phyloP scores from a whole-genome alignment of 2,888 invertebrate species.

The Amphipyra berbera region DNA sequence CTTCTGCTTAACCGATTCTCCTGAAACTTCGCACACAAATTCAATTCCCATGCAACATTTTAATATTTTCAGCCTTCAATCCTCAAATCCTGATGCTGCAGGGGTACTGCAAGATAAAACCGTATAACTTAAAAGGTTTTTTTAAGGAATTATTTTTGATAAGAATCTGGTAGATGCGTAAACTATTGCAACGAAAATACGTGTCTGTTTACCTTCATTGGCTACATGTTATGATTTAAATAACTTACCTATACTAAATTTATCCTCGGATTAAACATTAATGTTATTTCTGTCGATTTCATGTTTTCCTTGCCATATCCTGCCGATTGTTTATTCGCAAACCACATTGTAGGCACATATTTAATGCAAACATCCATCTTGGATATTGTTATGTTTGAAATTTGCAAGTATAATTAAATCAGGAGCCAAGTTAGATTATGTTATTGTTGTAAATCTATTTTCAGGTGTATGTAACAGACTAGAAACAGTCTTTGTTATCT shows the following conservation, averaged over 20 bases:
- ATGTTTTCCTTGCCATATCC: slow-evolving; percentile 61
- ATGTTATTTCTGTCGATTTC: slow-evolving; percentile 49
- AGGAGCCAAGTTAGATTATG: slow-evolving; percentile 38
- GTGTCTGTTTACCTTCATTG: neutral
- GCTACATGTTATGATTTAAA: slow-evolving; percentile 12
- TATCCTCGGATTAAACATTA: slow-evolving; percentile 26
- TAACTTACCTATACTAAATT: slow-evolving; percentile 1
- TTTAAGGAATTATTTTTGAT: too few species aligned
- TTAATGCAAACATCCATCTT: slow-evolving; percentile 55
- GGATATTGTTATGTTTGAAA: slow-evolving; percentile 47
- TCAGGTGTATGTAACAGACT: slow-evolving; percentile 30
- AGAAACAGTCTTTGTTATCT: slow-evolving; percentile 39
- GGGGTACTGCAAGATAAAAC: too few species aligned
- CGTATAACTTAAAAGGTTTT: too few species aligned
- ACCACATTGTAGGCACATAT: slow-evolving; percentile 50
- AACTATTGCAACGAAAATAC: too few species aligned
- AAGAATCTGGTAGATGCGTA: too few species aligned
- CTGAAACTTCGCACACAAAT: too few species aligned
- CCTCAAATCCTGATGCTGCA: too few species aligned
- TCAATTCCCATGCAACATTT: too few species aligned
- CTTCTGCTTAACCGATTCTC: too few species aligned
- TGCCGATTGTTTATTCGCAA: slow-evolving; percentile 55
- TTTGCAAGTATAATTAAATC: slow-evolving; percentile 56
- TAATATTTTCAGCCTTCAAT: too few species aligned
- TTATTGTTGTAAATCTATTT: slow-evolving; percentile 51